Evolutionary conservation across 2,888 invertebrate species (phyloP).

Genomic region (Copidosoma aretas): DNA sequence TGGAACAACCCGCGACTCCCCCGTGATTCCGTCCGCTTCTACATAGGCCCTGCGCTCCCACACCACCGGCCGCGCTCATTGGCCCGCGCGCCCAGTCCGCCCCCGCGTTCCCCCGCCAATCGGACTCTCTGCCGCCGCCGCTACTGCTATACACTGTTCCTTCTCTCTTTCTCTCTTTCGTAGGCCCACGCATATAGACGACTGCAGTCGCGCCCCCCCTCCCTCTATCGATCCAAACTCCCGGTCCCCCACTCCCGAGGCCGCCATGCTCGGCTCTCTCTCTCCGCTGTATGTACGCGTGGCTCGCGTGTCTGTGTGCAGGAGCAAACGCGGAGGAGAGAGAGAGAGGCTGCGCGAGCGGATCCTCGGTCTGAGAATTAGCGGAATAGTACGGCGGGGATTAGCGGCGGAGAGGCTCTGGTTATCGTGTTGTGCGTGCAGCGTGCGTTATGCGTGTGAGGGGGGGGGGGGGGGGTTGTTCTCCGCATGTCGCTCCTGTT

Average conservation of each 20-base stretch:
- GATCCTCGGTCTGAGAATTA: not conserved
- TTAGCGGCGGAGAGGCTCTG: no score
- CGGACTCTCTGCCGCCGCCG: slow-evolving; percentile 47
- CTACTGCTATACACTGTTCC: slow-evolving; percentile 10
- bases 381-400: no score
- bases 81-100: slow-evolving; percentile 60
- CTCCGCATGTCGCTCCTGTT: no score
- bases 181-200: no score
- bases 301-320: not conserved
- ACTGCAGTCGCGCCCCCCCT: not conserved
- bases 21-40: no score
- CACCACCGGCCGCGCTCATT: slow-evolving; percentile 57
- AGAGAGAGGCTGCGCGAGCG: not conserved
- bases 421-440: not conserved
- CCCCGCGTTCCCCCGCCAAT: slow-evolving; percentile 57
- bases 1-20: no score
- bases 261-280: slow-evolving; percentile 41
- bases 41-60: no score
- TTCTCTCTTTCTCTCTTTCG: slow-evolving; percentile 26
- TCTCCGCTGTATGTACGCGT: slow-evolving; percentile 49
- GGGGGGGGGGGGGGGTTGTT: no score
- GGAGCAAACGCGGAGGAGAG: slow-evolving; percentile 4
- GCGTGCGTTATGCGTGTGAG: not conserved
- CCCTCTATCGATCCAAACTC: slow-evolving; percentile 54
- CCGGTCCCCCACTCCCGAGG: slow-evolving; percentile 29